Conservation (phyloP, 2,113 vertebrate genomes). For the Manacus vitellinus region DNA sequence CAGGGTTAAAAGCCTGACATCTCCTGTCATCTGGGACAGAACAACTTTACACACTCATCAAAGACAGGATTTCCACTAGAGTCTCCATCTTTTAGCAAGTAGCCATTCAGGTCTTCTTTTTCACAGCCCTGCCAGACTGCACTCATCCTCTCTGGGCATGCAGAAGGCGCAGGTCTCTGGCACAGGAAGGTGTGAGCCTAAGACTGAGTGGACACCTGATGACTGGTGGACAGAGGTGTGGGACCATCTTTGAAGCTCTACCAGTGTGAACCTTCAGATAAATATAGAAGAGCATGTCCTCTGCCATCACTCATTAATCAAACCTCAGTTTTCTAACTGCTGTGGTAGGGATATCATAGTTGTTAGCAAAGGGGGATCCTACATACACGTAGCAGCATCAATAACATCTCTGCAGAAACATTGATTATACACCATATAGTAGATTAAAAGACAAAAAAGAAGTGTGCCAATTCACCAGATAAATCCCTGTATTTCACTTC, state of each 20-base stretch:
- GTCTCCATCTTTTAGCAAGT: not conserved
- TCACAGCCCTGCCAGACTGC: not conserved
- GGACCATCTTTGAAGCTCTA: not conserved
- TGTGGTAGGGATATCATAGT: not conserved
- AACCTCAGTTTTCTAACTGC: not conserved
- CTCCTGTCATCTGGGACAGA: not conserved
- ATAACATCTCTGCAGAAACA: conserved; percentile 25
- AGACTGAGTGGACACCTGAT: too few species aligned
- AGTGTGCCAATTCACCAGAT: not conserved
- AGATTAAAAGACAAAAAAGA: conserved; percentile 5
- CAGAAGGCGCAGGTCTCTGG: not conserved
- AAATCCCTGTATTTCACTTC: not conserved
- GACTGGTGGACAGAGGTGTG: not conserved
- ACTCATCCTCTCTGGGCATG: not conserved
- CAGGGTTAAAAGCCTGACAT: not conserved
- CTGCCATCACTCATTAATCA: not conserved
- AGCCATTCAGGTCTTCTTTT: not conserved
- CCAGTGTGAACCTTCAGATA: not conserved
- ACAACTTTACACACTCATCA: not conserved
- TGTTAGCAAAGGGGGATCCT: not conserved
- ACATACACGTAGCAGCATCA: not conserved
- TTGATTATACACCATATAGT: not conserved
- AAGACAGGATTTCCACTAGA: not conserved
- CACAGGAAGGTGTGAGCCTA: not conserved
- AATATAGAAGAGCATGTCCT: not conserved